Evolutionary conservation across 2,113 vertebrate species (phyloP).

Genomic region (Nyctibius bracteatus): DNA sequence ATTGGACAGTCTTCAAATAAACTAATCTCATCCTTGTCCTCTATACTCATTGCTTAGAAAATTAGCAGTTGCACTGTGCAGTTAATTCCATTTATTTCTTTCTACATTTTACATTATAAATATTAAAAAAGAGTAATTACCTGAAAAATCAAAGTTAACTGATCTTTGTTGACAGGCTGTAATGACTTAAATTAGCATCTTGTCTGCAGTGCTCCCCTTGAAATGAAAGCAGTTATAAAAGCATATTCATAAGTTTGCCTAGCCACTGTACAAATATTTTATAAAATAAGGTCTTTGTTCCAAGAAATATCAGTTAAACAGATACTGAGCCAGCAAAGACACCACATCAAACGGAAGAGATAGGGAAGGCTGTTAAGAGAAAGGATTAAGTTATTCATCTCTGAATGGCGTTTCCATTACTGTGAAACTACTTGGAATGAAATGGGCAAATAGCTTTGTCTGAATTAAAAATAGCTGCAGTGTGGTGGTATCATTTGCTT

Average conservation of each 20-base stretch:
- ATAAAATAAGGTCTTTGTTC: not conserved
- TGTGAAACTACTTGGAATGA: constrained; percentile 29
- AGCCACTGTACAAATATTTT: not conserved
- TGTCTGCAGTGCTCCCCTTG: not conserved
- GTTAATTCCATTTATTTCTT: not conserved
- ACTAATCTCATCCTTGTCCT: not conserved
- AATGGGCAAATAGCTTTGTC: constrained; percentile 35
- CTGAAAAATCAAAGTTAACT: not conserved
- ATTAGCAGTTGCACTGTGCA: not conserved
- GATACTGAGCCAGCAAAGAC: not conserved
- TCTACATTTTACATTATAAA: not conserved
- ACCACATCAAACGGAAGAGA: constrained; percentile 7
- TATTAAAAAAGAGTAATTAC: not conserved
- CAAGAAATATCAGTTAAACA: not conserved
- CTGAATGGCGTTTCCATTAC: constrained; percentile 46
- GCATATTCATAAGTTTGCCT: not conserved
- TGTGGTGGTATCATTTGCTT: constrained; percentile 4
- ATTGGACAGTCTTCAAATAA: not conserved
- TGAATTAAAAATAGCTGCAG: constrained; percentile 2
- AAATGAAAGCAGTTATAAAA: not conserved
- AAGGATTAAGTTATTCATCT: constrained; percentile 46
- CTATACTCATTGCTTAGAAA: not conserved
- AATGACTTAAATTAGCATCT: not conserved
- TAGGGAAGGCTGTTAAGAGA: not conserved
- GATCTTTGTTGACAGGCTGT: not conserved